Base-by-base conservation (phyloP, 1,140 invertebrate genomes). In the Platyscapa corneri region DNA sequence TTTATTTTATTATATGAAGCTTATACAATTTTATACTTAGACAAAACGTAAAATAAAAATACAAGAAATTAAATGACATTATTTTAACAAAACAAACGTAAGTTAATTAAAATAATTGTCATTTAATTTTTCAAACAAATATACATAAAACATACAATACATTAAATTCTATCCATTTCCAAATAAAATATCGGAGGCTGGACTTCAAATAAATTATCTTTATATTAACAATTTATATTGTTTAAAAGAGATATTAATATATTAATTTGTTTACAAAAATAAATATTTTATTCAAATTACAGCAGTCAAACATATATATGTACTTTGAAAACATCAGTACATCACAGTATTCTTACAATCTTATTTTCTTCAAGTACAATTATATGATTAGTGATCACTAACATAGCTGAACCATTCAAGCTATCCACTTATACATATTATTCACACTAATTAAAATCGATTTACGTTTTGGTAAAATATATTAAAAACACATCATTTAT, bases 241-340 rank as follows among this genome's bases (percentile, higher is more conserved):
- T 39, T n/a, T 42, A n/a, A 8, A 74, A 74, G 27, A n/a, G 16
- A 74, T 74, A 74, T 74, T 42, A 72, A 74, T 74, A 42, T 74
- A 74, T 74, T 23, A 72, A 72, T 74, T 82, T 49, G 14, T 46
- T 79, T 84, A 84, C 7, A 85, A 77, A 84, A 87, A 84, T 84
- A 87, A 80, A 80, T 77, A 82, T 75, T 80, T 85, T 85, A 85
- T 85, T 85, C 34, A 49, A 75, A 46, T 42, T 64, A 76, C 30
- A 64, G 18, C 18, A 83, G 70, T 46, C 6, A 75, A 27, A 56
- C 3, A 30, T 81, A 65, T 42, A 49, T 46, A 39, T 37, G 39
- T 32, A 42, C 67, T 23, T 65, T 75, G 37, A 46, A 37, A 78
- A 84, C 1, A 56, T 74, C 37, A 84, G 37, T 84, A 78, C 64